phyloP scores from a whole-genome alignment of 1,140 invertebrate genomes.

The Macrotrachela quadricornifera region DNA sequence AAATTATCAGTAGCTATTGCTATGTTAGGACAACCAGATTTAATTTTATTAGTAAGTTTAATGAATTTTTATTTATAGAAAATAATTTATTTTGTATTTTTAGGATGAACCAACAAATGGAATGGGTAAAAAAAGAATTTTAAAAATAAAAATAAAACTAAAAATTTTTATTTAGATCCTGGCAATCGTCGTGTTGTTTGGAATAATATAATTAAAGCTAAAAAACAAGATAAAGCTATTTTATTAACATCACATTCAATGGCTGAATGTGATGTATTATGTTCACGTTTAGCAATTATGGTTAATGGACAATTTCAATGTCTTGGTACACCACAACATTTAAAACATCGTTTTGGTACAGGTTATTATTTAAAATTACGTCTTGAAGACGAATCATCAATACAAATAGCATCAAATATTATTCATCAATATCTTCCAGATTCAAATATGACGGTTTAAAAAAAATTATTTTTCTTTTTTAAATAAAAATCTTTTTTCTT shows the following conservation, averaged over 20 bases:
- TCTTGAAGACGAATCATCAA: neutral
- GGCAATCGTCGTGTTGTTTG: neutral
- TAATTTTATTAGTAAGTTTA: conserved; percentile 19
- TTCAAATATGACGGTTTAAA: no score
- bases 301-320: neutral
- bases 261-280: neutral
- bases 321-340: neutral
- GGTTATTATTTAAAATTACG: neutral
- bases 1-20: conserved; percentile 31
- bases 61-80: no score
- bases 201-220: neutral
- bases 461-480: neutral
- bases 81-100: no score
- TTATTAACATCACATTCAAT: neutral
- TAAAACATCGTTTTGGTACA: conserved; percentile 14
- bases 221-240: neutral
- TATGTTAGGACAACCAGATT: conserved; percentile 28
- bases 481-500: neutral
- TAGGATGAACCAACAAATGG: conserved; percentile 33
- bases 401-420: no score
- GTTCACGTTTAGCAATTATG: neutral
- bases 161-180: neutral
- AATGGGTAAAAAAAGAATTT: conserved; percentile 14
- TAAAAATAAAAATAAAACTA: neutral
- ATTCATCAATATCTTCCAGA: no score